These are phyloP conservation scores for Achlya flavicornis DNA, from an alignment of 2,888 invertebrate genomes.

Conservation along the genomic window DNA sequence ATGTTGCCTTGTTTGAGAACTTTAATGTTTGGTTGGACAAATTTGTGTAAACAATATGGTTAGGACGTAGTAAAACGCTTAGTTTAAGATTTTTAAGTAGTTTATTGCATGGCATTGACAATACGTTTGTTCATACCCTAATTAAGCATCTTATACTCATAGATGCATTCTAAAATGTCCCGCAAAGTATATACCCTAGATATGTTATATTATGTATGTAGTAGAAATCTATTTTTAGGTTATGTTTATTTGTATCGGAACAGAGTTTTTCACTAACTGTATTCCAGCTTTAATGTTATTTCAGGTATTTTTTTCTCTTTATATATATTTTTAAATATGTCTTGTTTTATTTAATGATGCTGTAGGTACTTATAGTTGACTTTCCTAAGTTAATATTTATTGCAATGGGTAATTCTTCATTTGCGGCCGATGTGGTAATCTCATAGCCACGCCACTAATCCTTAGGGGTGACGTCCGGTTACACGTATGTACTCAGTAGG, in stretches of 20 bases:
- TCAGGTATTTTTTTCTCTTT: too few relatives aligned
- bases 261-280: neutral
- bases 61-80: constrained; percentile 43
- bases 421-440: constrained; percentile 82
- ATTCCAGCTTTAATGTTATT: too few relatives aligned
- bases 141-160: constrained; percentile 18
- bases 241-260: neutral
- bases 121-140: constrained; percentile 13
- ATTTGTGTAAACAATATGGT: constrained; percentile 51
- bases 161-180: too few relatives aligned
- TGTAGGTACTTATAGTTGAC: constrained; percentile 21
- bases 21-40: constrained; percentile 46
- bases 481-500: constrained; percentile 66
- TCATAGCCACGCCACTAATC: constrained; percentile 81
- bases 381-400: constrained; percentile 52
- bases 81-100: constrained; percentile 42
- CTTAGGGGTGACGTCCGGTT: constrained; percentile 80
- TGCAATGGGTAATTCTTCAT: constrained; percentile 80
- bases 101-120: constrained; percentile 5
- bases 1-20: constrained; percentile 52
- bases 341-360: too few relatives aligned
- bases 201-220: too few relatives aligned
- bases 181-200: too few relatives aligned
- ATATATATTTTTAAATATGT: neutral
- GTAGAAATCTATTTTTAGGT: neutral